Evolutionary conservation across 53 echinoderm and acorn worm genomes (phyloP), one percentile per base, ranked within the genome.

Genomic region (Paelopatides confundens): DNA sequence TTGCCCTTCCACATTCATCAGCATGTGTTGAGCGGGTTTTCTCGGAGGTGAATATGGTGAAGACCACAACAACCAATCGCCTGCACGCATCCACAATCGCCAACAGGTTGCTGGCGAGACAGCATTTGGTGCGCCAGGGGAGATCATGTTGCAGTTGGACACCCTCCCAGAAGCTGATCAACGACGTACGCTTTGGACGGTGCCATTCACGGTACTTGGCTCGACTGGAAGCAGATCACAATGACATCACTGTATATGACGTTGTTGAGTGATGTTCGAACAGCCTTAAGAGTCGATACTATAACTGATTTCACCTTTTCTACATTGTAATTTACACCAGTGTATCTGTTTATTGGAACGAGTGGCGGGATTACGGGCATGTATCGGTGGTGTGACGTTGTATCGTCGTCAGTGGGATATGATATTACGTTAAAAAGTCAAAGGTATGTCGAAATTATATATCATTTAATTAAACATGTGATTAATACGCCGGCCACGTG

Each of bases 1-100:
- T 69, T 34, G 69, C 69, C 11, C 69, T 34, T 30, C 69, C 69
- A 31, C 69, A 69, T 31, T 69, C 69, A 3, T 69, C 69, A 31
- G 35, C 69, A 69, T 69, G 69, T 34, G 69, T 69, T 69, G 69
- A 69, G 69, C 29, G 69, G 35, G 69, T 69, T 32, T 69, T 69
- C 18, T 69, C 35, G 30, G 69, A 69, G 35, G 69, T 69, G 6
- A 69, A 69, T 69, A 69, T 69, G 69, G 69, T 69, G 33, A 63
- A 63, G 63, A 63, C 63, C 63, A 6, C 63, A 63, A 63, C 21
- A 63, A 63, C 63, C 63, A 63, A 63, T 18, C 63, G 63, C 63
- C 63, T 63, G 63, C 63, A 18, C 21, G 63, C 63, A 63, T 63
- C 63, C 17, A 63, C 63, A 9, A 18, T 63, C 63, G 63, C 63